A percentile compares a stretch with the other conserved stretches of the same genome.
phyloP scores from a whole-genome alignment of 1,140 invertebrate species.

The Anastatus disparis region DNA sequence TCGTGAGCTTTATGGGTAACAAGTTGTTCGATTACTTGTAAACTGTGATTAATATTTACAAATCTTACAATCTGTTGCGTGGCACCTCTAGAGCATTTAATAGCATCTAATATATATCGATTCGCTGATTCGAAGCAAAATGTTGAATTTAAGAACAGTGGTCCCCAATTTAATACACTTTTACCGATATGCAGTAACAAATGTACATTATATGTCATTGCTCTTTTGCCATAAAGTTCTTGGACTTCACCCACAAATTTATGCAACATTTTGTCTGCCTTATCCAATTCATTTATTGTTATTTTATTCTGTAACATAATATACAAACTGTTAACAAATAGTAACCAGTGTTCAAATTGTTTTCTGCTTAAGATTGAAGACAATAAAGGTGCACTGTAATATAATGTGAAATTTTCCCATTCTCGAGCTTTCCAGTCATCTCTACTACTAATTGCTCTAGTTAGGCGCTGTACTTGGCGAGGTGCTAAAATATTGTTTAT shows the following conservation, averaged over 20 bases:
- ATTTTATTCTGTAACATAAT: slow-evolving; percentile 33
- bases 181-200: too few species aligned
- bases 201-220: slow-evolving; percentile 40
- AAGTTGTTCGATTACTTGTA: too few species aligned
- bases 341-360: slow-evolving; percentile 28
- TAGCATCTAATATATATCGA: too few species aligned
- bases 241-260: slow-evolving; percentile 18
- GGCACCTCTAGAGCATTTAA: too few species aligned
- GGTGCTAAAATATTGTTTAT: too few species aligned
- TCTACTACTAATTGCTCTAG: too few species aligned
- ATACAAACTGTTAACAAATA: slow-evolving; percentile 32
- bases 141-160: neutral
- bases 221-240: slow-evolving; percentile 18
- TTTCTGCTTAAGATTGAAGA: neutral
- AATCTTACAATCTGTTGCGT: too few species aligned
- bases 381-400: neutral
- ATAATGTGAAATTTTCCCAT: too few species aligned
- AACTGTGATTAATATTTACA: too few species aligned
- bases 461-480: too few species aligned
- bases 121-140: neutral
- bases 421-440: too few species aligned
- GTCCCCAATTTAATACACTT: slow-evolving; percentile 23
- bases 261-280: slow-evolving; percentile 25
- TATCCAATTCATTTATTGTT: neutral
- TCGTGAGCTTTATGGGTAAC: too few species aligned